Percentiles rank a stretch among this genome's conserved stretches.
These are phyloP conservation scores for Dilophus febrilis DNA, from an alignment of 2,888 invertebrate genomes.

Conservation along the genomic window DNA sequence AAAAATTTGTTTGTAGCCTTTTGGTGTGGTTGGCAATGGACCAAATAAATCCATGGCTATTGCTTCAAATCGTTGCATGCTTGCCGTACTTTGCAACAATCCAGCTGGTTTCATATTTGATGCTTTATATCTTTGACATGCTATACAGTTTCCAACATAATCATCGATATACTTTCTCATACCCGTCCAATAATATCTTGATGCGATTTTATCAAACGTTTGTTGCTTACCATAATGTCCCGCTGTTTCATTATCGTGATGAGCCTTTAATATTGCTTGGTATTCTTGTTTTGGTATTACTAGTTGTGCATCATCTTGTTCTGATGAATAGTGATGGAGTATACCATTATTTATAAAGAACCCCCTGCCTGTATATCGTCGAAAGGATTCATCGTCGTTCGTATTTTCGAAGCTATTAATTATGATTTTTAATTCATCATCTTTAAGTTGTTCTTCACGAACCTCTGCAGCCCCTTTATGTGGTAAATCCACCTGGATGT, in stretches of 20 bases:
- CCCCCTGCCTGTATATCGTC: conserved; percentile 11
- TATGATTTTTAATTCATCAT: not conserved
- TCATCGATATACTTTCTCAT: conserved; percentile 15
- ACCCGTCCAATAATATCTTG: conserved; percentile 15
- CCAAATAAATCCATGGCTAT: conserved; percentile 19
- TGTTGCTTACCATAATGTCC: conserved; percentile 16
- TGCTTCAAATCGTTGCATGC: not conserved
- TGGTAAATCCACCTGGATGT: conserved; percentile 9
- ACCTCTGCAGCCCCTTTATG: conserved; percentile 9
- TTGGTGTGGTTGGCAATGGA: conserved; percentile 10
- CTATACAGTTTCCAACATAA: conserved; percentile 15
- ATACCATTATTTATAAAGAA: conserved; percentile 14
- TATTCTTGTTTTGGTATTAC: conserved; percentile 9
- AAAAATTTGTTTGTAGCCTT: conserved; percentile 14
- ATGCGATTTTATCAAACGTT: conserved; percentile 11
- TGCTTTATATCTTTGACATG: conserved; percentile 19
- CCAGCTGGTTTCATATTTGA: conserved; percentile 19
- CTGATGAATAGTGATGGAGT: conserved; percentile 9
- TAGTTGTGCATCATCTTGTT: conserved; percentile 7
- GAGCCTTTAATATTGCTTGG: conserved; percentile 6
- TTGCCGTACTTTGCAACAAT: conserved; percentile 17
- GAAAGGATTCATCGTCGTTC: conserved; percentile 2
- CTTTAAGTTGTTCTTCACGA: not conserved
- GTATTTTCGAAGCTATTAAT: not conserved
- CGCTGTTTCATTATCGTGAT: conserved; percentile 11